Evolutionary conservation across 1,140 invertebrate species (phyloP), one percentile per base, ranked within the genome.

Genomic region (Procambarus clarkii): DNA sequence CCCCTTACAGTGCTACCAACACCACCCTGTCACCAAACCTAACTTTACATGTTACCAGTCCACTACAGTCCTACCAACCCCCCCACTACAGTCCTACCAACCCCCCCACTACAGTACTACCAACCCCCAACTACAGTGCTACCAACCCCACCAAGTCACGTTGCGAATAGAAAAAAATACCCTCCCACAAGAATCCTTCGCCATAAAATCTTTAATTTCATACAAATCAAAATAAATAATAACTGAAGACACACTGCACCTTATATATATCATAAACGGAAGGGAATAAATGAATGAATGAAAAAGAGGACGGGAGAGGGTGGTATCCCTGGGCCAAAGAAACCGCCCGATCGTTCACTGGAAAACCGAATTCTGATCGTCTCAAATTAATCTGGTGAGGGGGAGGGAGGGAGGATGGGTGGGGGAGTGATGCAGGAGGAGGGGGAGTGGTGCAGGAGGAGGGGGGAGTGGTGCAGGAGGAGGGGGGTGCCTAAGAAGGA

Each of bases 281-380:
- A 34, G 34, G 34, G 34, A 34, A 58, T 58, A 0, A 69, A 0
- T 11, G 64, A 18, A 58, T 58, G 9, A 69, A 0, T 11, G 64
- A 18, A 21, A 21, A 21, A 18, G 69, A 4, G n/a, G n/a, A 34
- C 24, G 24, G 0, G 69, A 21, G 8, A 21, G 69, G 69, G 21
- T 74, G 69, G 69, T 24, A 34, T 5, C n/a, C 69, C 69, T 74
- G 69, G 7, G 24, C 24, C 69, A 34, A 69, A 74, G 69, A 74
- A 74, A 74, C 69, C 69, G 24, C 46, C 18, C 60, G 50, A 60
- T 60, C 21, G 58, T 11, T 54, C 13, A 18, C n/a, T 11, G 77
- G 77, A 79, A 78, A 79, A 79, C 77, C 48, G 77, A 79, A 79
- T 79, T 79, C 77, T 79, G 77, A 79, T 79, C 77, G 15, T 34